These are phyloP conservation scores for Bufotes viridis DNA, from an alignment of 2,797 vertebrate species.

Conservation along the genomic window DNA sequence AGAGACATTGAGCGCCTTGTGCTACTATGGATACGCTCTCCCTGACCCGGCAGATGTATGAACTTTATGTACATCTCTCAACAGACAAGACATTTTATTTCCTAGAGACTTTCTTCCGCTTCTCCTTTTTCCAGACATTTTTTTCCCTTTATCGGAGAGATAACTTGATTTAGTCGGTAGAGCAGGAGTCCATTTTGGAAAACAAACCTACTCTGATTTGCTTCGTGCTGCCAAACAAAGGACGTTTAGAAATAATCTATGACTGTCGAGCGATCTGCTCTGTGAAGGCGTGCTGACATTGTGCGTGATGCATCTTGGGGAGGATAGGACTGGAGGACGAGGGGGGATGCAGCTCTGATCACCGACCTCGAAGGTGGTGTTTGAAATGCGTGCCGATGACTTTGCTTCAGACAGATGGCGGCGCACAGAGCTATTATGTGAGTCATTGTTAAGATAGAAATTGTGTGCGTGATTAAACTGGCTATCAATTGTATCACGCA, in stretches of 20 bases:
- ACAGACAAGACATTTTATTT: conserved; percentile 43
- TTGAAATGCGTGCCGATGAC: conserved; percentile 37
- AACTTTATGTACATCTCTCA: conserved; percentile 35
- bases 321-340: conserved; percentile 42
- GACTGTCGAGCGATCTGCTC: conserved; percentile 21
- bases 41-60: conserved; percentile 52
- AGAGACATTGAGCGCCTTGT: conserved; percentile 20
- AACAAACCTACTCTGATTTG: conserved; percentile 32
- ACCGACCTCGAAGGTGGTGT: conserved; percentile 25
- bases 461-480: conserved; percentile 30
- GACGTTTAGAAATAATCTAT: conserved; percentile 58
- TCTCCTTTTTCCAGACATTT: conserved; percentile 3
- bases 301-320: conserved; percentile 45
- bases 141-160: conserved; percentile 30
- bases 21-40: conserved; percentile 61
- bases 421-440: conserved; percentile 25
- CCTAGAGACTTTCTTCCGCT: neutral
- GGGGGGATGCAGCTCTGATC: conserved; percentile 18
- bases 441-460: conserved; percentile 46
- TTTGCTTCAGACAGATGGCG: conserved; percentile 53
- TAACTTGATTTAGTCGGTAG: conserved; percentile 42
- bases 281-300: conserved; percentile 45
- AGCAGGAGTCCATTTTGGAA: conserved; percentile 34
- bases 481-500: conserved; percentile 24
- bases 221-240: conserved; percentile 56